Evolutionary conservation across 2,113 vertebrate species (phyloP).

Genomic region (Scopus umbretta): DNA sequence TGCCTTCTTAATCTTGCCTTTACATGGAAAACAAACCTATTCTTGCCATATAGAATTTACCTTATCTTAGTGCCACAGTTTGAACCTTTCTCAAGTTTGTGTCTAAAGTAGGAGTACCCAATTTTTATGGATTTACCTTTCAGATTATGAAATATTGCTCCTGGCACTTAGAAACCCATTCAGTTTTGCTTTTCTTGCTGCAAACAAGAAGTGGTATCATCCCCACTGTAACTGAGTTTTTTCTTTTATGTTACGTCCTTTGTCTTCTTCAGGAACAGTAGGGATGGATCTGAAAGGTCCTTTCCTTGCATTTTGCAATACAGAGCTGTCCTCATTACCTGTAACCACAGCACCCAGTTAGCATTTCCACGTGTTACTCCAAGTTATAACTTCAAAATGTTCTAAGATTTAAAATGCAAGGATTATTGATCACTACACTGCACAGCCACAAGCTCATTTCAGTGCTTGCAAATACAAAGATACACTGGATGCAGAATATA

Average conservation of each 20-base stretch:
- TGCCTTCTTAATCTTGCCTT: neutral
- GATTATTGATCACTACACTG: neutral
- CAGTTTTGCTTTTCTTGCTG: neutral
- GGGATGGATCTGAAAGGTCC: neutral
- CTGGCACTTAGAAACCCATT: neutral
- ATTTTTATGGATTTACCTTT: neutral
- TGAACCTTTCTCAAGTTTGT: neutral
- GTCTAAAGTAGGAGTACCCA: neutral
- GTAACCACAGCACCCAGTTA: neutral
- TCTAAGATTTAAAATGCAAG: neutral
- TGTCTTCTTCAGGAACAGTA: neutral
- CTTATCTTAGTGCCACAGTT: neutral
- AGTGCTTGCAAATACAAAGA: neutral
- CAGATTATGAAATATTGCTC: neutral
- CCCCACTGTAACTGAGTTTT: neutral
- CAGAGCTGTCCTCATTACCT: neutral
- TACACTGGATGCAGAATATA: neutral
- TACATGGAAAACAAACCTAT: neutral
- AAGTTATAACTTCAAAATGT: neutral
- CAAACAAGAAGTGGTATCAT: neutral
- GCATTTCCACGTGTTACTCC: neutral
- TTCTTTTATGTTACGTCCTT: neutral
- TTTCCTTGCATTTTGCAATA: neutral
- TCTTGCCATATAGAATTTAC: neutral
- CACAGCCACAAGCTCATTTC: neutral